phyloP scores from a whole-genome alignment of 1,140 invertebrate genomes.

The Aphelenchoides fujianensis region DNA sequence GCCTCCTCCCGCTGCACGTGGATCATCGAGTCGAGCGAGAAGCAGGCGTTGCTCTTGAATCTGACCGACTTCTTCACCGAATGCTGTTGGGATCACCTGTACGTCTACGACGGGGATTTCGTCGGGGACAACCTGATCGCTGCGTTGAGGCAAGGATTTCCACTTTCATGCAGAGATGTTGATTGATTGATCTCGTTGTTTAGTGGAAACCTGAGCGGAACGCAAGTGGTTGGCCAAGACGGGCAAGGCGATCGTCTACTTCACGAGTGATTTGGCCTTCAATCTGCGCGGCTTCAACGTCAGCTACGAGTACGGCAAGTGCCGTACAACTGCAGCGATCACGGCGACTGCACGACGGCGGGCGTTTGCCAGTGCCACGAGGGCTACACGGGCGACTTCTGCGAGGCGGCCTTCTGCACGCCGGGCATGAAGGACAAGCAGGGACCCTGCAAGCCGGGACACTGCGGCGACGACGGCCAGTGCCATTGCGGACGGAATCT shows the following conservation, averaged over 20 bases:
- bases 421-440: constrained; percentile 8
- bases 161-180: background rate
- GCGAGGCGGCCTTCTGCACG: constrained; percentile 36
- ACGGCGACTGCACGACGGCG: constrained; percentile 38
- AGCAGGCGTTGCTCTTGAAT: constrained; percentile 38
- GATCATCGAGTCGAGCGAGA: constrained; percentile 49
- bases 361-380: constrained; percentile 29
- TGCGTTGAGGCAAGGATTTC: constrained; percentile 53
- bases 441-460: constrained; percentile 42
- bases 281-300: constrained; percentile 60
- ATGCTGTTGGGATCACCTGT: constrained; percentile 62
- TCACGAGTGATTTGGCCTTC: constrained; percentile 59
- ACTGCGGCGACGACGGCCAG: constrained; percentile 24
- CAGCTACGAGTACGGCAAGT: constrained; percentile 48
- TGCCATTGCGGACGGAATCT: constrained; percentile 36
- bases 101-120: constrained; percentile 60
- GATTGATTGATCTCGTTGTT: no score
- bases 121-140: constrained; percentile 54
- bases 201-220: constrained; percentile 31
- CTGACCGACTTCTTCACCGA: constrained; percentile 58
- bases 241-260: constrained; percentile 60
- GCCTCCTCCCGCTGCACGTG: constrained; percentile 55
- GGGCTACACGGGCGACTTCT: constrained; percentile 36
- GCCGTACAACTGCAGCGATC: constrained; percentile 49
- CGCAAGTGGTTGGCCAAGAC: constrained; percentile 38